Evolutionary conservation across 2,888 invertebrate genomes (phyloP).

Genomic region (Pristionchus entomophagus): DNA sequence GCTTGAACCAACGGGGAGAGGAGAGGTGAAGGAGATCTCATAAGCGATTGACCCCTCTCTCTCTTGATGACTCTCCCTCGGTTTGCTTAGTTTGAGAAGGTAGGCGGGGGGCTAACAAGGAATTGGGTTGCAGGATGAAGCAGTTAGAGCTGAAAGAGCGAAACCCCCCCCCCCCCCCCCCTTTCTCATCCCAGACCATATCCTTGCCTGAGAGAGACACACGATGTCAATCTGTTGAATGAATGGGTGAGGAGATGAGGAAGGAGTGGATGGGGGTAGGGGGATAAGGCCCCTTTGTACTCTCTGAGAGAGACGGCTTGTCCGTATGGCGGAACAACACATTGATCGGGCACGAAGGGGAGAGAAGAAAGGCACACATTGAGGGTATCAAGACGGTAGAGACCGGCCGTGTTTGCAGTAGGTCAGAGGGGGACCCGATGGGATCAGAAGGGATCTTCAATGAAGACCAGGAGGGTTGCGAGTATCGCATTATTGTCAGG

Average conservation of each 20-base stretch:
- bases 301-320: neutral
- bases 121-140: neutral
- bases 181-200: neutral
- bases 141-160: neutral
- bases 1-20: slow-evolving; percentile 4
- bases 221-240: neutral
- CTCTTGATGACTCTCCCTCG: neutral
- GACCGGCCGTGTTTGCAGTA: too few relatives aligned
- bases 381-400: slow-evolving; percentile 11
- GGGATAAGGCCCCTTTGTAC: neutral
- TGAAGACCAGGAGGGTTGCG: neutral
- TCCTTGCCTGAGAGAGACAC: neutral
- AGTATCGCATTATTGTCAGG: too few relatives aligned
- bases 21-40: neutral
- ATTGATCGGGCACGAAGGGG: neutral
- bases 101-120: neutral
- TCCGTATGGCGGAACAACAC: neutral
- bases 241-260: neutral
- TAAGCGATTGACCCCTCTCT: neutral
- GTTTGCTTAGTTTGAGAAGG: neutral
- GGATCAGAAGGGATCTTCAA: neutral
- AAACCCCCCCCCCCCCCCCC: too few relatives aligned
- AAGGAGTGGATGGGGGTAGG: neutral
- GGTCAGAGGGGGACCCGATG: neutral
- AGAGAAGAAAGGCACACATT: slow-evolving; percentile 12